Conservation (phyloP, 2,797 vertebrate species). For the Myotis planiceps region DNA sequence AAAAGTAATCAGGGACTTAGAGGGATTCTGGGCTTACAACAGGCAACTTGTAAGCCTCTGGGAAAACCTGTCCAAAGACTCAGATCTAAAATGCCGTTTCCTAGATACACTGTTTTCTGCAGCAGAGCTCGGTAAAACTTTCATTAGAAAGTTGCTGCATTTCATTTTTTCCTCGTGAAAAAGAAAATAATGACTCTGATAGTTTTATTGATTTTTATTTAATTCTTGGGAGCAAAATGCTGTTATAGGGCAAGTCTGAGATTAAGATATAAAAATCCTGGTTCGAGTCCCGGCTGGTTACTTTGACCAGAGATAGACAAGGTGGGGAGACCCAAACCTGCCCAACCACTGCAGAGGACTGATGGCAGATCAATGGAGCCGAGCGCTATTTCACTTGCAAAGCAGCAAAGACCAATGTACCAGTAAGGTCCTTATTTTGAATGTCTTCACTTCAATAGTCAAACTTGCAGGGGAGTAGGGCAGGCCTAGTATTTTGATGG, state of each 20-base stretch:
- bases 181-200: conserved; percentile 31
- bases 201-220: neutral
- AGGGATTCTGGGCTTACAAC: conserved; percentile 16
- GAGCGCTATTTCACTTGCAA: neutral
- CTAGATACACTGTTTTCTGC: conserved; percentile 17
- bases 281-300: neutral
- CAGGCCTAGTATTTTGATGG: neutral
- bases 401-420: neutral
- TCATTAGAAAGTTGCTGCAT: neutral
- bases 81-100: conserved; percentile 24
- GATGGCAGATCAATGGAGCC: neutral
- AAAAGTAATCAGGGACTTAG: conserved; percentile 49
- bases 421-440: neutral
- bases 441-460: neutral
- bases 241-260: neutral
- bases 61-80: conserved; percentile 51
- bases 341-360: neutral
- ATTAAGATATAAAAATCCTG: neutral
- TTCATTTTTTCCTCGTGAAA: conserved; percentile 8
- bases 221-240: conserved; percentile 24
- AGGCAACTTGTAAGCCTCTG: conserved; percentile 37
- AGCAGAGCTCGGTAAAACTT: neutral
- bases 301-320: neutral
- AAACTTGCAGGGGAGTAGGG: neutral
- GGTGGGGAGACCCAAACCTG: neutral